Conservation (phyloP, 1,140 invertebrate genomes). For the Papilio polytes region DNA sequence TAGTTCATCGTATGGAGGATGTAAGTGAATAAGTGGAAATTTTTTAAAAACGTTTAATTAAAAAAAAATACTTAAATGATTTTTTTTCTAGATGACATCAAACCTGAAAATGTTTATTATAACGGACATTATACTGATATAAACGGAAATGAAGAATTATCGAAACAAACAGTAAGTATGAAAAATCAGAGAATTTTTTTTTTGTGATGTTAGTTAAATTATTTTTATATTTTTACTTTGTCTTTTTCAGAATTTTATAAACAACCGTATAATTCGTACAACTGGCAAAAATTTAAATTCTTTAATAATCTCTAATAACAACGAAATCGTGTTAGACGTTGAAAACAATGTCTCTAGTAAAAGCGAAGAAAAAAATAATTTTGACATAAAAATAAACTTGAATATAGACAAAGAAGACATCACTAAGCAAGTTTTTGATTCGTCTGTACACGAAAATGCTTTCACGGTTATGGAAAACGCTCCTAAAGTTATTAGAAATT, state of each 20-base stretch:
- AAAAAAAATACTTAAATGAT: too few species aligned
- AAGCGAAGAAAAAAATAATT: not conserved
- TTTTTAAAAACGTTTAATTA: too few species aligned
- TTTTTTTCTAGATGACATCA: not conserved
- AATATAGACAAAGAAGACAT: not conserved
- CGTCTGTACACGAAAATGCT: constrained; percentile 1
- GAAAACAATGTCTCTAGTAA: not conserved
- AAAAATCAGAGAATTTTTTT: not conserved
- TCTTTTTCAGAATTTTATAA: not conserved
- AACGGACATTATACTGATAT: not conserved
- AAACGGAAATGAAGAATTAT: not conserved
- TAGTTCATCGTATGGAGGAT: too few species aligned
- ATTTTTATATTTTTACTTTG: too few species aligned
- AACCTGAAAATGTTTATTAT: not conserved
- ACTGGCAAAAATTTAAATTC: constrained; percentile 4
- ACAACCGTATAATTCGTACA: not conserved
- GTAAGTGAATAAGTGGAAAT: too few species aligned
- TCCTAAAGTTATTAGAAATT: not conserved
- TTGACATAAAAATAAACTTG: not conserved
- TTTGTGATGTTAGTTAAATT: too few species aligned
- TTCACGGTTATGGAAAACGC: not conserved
- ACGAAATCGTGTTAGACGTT: not conserved
- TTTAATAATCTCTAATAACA: not conserved
- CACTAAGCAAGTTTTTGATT: not conserved
- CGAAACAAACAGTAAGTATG: not conserved